Conservation (phyloP, 2,888 invertebrate species). For the Thecocarcelia acutangulata region DNA sequence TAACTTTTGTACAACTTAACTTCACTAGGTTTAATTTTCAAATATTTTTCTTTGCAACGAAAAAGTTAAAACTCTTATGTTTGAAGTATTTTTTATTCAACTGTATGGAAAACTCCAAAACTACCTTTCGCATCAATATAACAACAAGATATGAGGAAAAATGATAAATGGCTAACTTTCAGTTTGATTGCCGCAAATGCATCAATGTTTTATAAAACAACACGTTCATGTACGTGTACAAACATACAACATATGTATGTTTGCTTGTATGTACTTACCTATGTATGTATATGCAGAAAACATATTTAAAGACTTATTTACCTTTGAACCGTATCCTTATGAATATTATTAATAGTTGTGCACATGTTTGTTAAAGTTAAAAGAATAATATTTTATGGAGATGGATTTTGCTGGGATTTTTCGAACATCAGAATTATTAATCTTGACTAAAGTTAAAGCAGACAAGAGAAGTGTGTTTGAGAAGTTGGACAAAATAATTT, state of each 20-base stretch:
- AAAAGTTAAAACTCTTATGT: background rate
- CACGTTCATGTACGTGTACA: slow-evolving; percentile 52
- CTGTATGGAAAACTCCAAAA: slow-evolving; percentile 37
- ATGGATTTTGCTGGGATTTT: slow-evolving; percentile 34
- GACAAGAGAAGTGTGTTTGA: background rate
- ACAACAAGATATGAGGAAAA: slow-evolving; percentile 24
- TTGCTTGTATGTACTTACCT: background rate
- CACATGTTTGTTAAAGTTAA: slow-evolving; percentile 1
- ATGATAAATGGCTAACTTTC: slow-evolving; percentile 65
- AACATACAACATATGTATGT: background rate
- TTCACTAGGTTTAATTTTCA: too few species aligned
- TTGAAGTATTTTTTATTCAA: background rate
- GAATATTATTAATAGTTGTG: slow-evolving; percentile 9
- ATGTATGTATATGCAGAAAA: background rate
- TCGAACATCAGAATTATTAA: slow-evolving; percentile 42
- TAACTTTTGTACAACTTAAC: too few species aligned
- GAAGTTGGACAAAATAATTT: background rate
- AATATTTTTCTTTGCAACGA: background rate
- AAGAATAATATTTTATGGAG: background rate
- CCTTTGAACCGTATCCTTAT: slow-evolving; percentile 11
- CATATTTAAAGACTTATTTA: slow-evolving; percentile 11
- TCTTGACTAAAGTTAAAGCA: slow-evolving; percentile 17
- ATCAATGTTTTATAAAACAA: slow-evolving; percentile 62
- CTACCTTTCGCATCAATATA: slow-evolving; percentile 41
- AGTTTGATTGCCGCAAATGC: slow-evolving; percentile 66